Percentiles rank a stretch among this genome's conserved stretches.
These are phyloP conservation scores for Spilosoma lubricipeda DNA, from an alignment of 2,888 invertebrate species.

Conservation along the genomic window DNA sequence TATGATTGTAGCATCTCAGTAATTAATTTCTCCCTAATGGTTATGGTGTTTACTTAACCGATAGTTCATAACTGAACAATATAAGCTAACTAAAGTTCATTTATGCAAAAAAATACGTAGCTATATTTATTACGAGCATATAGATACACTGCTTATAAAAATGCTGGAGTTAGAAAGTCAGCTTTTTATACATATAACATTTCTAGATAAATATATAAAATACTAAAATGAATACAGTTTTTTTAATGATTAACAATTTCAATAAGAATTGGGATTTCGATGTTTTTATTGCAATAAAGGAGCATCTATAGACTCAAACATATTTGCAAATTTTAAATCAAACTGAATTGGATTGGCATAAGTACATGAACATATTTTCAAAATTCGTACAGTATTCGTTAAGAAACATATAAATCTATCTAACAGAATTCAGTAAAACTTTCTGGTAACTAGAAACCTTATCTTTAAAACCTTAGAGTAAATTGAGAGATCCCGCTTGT, in stretches of 20 bases:
- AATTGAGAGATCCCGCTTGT: conserved; percentile 71
- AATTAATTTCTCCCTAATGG: conserved; percentile 7
- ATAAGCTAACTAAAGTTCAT: neutral
- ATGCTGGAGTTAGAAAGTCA: neutral
- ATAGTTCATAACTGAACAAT: neutral
- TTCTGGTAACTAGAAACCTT: conserved; percentile 67
- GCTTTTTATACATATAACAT: too few relatives aligned
- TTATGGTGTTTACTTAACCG: neutral
- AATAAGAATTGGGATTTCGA: too few relatives aligned
- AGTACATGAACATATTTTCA: conserved; percentile 18
- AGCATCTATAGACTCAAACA: too few relatives aligned
- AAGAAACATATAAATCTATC: conserved; percentile 28
- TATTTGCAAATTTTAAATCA: too few relatives aligned
- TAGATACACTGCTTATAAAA: neutral
- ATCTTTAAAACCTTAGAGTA: conserved; percentile 66
- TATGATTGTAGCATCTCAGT: conserved; percentile 44
- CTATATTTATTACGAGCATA: neutral
- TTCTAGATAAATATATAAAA: too few relatives aligned
- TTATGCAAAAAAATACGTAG: neutral
- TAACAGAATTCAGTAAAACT: conserved; percentile 54
- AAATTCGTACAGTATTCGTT: conserved; percentile 20
- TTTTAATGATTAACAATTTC: too few relatives aligned
- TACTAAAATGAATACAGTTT: too few relatives aligned
- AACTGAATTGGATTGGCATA: too few relatives aligned
- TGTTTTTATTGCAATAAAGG: too few relatives aligned